phyloP scores from a whole-genome alignment of 2,113 vertebrate species.

The Ranitomeya variabilis region DNA sequence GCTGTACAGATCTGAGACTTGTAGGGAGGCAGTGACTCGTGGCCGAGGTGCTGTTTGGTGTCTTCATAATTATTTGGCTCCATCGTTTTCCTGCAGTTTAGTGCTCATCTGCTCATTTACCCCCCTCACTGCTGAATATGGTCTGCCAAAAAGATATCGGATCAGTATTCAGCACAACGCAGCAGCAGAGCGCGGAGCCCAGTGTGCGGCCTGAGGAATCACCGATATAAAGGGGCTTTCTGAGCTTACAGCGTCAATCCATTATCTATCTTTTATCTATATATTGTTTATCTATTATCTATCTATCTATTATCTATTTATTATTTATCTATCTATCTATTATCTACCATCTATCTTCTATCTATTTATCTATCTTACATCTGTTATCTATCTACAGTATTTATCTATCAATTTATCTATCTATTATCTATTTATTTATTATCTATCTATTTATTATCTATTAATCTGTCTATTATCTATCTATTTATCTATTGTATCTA shows the following conservation, averaged over 20 bases:
- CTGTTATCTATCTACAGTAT: neutral
- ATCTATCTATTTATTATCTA: too few relatives aligned
- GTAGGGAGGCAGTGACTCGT: neutral
- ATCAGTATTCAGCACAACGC: neutral
- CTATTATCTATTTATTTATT: neutral
- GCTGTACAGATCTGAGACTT: slow-evolving; percentile 1
- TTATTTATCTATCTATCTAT: slow-evolving; percentile 3
- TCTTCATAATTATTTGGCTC: slow-evolving; percentile 19
- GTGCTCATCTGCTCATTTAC: neutral
- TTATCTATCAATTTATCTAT: neutral
- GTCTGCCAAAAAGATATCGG: neutral
- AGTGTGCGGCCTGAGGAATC: too few relatives aligned
- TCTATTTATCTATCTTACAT: neutral
- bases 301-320: slow-evolving; percentile 5
- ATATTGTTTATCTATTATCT: neutral
- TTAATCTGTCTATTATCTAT: neutral
- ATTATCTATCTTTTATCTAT: slow-evolving; percentile 7
- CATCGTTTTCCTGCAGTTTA: neutral
- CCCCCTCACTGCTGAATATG: neutral
- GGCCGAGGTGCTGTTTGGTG: neutral
- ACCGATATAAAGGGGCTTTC: neutral
- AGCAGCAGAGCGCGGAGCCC: neutral
- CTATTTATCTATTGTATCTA: neutral
- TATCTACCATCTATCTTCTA: neutral
- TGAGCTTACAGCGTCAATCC: too few relatives aligned